These are phyloP conservation scores for Orthosia gothica DNA, from an alignment of 2,888 invertebrate species.

Conservation along the genomic window DNA sequence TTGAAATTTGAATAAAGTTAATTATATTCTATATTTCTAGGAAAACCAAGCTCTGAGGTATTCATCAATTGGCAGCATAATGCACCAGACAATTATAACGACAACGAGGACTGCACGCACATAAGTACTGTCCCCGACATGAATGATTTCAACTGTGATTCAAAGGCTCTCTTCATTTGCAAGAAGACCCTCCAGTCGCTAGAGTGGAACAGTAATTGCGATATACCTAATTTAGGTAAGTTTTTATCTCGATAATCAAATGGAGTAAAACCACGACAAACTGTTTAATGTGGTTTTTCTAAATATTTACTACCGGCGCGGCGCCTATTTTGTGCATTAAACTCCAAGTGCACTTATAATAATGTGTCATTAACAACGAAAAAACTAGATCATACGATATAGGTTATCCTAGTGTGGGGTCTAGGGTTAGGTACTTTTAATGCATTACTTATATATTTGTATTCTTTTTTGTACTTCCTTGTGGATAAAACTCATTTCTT, in stretches of 20 bases:
- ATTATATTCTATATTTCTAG: constrained; percentile 66
- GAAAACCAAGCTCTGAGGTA: constrained; percentile 74
- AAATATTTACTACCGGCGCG: background rate
- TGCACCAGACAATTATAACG: constrained; percentile 78
- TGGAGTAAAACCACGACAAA: too few relatives aligned
- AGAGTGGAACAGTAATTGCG: constrained; percentile 81
- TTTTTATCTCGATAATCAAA: background rate
- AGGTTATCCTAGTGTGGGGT: too few relatives aligned
- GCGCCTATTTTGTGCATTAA: too few relatives aligned
- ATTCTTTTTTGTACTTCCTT: too few relatives aligned
- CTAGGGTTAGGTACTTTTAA: too few relatives aligned
- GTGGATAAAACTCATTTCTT: too few relatives aligned
- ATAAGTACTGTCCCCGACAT: constrained; percentile 54
- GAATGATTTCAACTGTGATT: constrained; percentile 77
- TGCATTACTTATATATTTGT: too few relatives aligned
- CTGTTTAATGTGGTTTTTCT: background rate
- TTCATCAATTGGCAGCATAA: constrained; percentile 79
- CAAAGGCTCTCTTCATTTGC: constrained; percentile 80
- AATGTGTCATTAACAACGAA: too few relatives aligned
- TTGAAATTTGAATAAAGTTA: too few relatives aligned
- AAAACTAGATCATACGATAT: too few relatives aligned
- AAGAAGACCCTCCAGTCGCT: constrained; percentile 78
- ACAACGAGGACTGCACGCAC: constrained; percentile 77
- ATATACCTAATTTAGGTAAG: constrained; percentile 79
- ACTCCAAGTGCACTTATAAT: too few relatives aligned